Percentiles rank a stretch among this genome's conserved stretches.
Evolutionary conservation across 2,797 vertebrate genomes (phyloP).

Genomic region (Poliocrania exsul): DNA sequence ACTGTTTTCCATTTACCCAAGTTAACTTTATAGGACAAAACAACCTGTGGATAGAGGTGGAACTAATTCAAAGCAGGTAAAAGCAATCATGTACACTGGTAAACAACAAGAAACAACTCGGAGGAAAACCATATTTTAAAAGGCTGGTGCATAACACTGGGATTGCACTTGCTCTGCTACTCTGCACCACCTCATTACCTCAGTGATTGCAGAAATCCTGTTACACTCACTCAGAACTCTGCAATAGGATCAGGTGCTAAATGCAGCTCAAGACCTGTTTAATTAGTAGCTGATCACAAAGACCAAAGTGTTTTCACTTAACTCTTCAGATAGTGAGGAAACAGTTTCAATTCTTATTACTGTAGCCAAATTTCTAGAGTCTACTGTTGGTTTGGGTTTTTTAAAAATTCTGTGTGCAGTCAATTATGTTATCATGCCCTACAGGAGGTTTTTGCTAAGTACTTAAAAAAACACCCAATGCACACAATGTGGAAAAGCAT

Average conservation of each 20-base stretch:
- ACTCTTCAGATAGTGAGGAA: background rate
- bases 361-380: background rate
- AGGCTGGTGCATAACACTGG: background rate
- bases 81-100: background rate
- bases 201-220: background rate
- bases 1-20: background rate
- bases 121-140: background rate
- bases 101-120: background rate
- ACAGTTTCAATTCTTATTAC: background rate
- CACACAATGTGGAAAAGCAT: background rate
- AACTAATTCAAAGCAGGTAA: constrained; percentile 20
- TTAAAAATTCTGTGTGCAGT: background rate
- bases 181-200: background rate
- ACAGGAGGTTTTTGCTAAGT: background rate
- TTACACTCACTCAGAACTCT: background rate
- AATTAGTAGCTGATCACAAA: constrained; percentile 33
- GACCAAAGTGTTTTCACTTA: background rate
- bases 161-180: background rate
- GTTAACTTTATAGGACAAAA: background rate
- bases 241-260: background rate
- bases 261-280: background rate
- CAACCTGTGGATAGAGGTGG: background rate
- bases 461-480: background rate
- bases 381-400: background rate
- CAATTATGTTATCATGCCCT: background rate